Conservation (phyloP, 2,888 invertebrate genomes). For the Agriopis leucophaearia region DNA sequence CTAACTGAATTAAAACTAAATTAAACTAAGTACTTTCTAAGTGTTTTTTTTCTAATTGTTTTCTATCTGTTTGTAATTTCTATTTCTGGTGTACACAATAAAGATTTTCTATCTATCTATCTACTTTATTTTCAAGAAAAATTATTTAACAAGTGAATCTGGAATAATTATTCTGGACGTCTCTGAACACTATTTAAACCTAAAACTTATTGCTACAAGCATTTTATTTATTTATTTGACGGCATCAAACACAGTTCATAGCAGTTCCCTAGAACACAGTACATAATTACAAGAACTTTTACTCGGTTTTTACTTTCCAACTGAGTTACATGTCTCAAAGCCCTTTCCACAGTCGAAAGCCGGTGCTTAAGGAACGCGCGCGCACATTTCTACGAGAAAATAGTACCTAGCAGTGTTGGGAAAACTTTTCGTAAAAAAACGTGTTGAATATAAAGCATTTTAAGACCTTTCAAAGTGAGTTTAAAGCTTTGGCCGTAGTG, state of each 20-base stretch:
- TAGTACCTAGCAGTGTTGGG: slow-evolving; percentile 8
- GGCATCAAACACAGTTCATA: not conserved
- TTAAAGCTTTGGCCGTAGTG: not conserved
- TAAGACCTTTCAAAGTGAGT: not conserved
- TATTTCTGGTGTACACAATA: no score
- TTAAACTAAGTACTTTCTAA: no score
- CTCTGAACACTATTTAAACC: no score
- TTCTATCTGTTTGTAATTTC: no score
- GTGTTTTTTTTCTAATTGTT: no score
- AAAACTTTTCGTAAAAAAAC: not conserved
- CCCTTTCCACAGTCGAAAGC: slow-evolving; percentile 76
- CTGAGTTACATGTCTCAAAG: slow-evolving; percentile 53
- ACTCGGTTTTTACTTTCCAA: slow-evolving; percentile 74
- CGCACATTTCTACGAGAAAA: slow-evolving; percentile 50
- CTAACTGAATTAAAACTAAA: no score
- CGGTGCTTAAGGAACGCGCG: slow-evolving; percentile 50
- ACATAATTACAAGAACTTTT: slow-evolving; percentile 57
- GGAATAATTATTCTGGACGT: no score
- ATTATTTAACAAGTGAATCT: no score
- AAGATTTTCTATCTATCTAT: no score
- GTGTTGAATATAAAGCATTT: not conserved
- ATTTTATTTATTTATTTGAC: not conserved
- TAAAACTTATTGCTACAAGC: no score
- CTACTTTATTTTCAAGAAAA: no score
- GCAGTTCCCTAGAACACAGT: slow-evolving; percentile 28